phyloP scores from a whole-genome alignment of 2,113 vertebrate species.

The Puntigrus tetrazona region DNA sequence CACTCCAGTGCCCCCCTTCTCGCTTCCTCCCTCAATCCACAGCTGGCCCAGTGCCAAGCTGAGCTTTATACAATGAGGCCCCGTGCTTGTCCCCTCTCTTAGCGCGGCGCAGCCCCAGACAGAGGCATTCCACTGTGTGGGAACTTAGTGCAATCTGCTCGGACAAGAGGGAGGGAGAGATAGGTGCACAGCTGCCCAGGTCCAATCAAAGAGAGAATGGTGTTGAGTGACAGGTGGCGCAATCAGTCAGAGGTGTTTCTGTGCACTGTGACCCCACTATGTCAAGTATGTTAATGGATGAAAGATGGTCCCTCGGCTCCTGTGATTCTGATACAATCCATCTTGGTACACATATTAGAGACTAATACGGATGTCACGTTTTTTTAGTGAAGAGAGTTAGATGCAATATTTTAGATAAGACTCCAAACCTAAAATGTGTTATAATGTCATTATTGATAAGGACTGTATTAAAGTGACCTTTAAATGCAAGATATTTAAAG shows the following conservation, averaged over 20 bases:
- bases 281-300: conserved; percentile 48
- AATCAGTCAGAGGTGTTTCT: conserved; percentile 61
- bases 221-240: conserved; percentile 63
- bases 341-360: conserved; percentile 21
- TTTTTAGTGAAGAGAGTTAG: neutral
- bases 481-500: too few species aligned
- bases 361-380: neutral
- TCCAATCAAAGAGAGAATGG: conserved; percentile 28
- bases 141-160: conserved; percentile 31
- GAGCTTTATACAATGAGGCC: conserved; percentile 54
- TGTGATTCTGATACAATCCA: conserved; percentile 33
- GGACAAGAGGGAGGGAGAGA: conserved; percentile 58
- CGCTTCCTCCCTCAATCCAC: conserved; percentile 49
- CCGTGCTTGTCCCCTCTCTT: conserved; percentile 63
- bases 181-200: conserved; percentile 55
- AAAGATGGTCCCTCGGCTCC: conserved; percentile 36
- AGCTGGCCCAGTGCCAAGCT: conserved; percentile 40
- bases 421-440: neutral
- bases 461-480: too few species aligned
- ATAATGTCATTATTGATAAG: neutral
- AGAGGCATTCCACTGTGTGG: conserved; percentile 49
- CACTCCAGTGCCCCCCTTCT: conserved; percentile 61
- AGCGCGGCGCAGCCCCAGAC: conserved; percentile 67
- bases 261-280: conserved; percentile 52
- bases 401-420: neutral